Percentiles rank a stretch among this genome's conserved stretches.
Conservation (phyloP, 2,797 vertebrate genomes). For the Vipera latastei region DNA sequence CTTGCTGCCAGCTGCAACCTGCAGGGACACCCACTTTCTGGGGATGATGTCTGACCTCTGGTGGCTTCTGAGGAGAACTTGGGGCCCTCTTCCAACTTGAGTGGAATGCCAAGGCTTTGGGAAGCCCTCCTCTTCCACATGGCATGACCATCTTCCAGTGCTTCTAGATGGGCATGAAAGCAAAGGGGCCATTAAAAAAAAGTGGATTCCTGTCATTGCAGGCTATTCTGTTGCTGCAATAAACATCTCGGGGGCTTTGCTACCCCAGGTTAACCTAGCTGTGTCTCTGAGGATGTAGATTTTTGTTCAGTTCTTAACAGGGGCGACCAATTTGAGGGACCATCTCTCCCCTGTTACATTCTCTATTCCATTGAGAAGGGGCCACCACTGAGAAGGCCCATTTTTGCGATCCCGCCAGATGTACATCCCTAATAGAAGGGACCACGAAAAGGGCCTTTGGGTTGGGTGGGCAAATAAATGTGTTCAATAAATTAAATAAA, state of each 20-base stretch:
- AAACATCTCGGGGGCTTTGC: background rate
- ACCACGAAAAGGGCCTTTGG: no score
- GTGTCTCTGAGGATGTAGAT: no score
- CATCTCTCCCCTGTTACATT: background rate
- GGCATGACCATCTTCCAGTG: background rate
- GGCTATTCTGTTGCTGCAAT: background rate
- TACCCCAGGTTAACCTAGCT: no score
- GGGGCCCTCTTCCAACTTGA: background rate
- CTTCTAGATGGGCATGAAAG: background rate
- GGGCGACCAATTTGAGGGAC: background rate
- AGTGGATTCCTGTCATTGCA: background rate
- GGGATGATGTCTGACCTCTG: slow-evolving; percentile 58
- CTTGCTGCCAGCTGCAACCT: background rate
- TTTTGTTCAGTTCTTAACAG: slow-evolving; percentile 13
- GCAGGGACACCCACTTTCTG: background rate
- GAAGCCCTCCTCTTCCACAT: background rate
- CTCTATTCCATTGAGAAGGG: background rate
- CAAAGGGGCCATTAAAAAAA: no score
- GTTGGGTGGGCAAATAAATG: no score
- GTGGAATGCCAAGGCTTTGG: background rate
- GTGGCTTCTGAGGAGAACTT: slow-evolving; percentile 41
- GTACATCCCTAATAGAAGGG: background rate
- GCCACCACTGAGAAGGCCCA: background rate
- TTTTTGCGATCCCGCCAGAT: background rate
- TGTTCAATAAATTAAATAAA: background rate